Percentiles rank a stretch among this genome's conserved stretches.
phyloP scores from a whole-genome alignment of 1,140 invertebrate genomes.

The Lepidurus apus region DNA sequence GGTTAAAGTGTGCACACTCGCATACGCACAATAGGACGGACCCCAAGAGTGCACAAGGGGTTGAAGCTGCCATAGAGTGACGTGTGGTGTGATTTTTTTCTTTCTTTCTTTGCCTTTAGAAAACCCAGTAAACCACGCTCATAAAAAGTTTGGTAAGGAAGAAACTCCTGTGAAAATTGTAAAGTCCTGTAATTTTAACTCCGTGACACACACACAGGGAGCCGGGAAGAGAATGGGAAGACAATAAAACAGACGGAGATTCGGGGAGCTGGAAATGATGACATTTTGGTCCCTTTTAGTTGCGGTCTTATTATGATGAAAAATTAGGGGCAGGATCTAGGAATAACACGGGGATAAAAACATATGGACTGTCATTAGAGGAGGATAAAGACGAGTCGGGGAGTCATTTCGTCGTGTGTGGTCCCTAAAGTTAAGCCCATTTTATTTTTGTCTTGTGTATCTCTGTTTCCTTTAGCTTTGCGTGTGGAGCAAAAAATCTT shows the following conservation, averaged over 20 bases:
- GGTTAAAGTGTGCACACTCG: no score
- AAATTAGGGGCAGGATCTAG: background rate
- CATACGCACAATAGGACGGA: no score
- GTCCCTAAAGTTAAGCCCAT: background rate
- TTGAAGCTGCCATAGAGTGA: no score
- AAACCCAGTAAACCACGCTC: no score
- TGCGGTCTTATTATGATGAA: slow-evolving; percentile 22
- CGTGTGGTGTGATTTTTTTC: no score
- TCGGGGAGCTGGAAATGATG: slow-evolving; percentile 8
- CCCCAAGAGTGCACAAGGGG: no score
- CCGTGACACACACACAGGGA: background rate
- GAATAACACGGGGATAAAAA: background rate
- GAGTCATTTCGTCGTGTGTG: background rate
- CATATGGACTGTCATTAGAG: background rate
- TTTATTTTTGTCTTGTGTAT: background rate
- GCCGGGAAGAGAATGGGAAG: background rate
- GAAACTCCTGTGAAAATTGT: background rate
- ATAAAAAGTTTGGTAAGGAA: no score
- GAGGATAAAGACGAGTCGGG: background rate
- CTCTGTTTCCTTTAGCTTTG: background rate
- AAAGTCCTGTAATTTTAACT: background rate
- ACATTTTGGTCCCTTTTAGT: background rate
- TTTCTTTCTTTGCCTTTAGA: no score
- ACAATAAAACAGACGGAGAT: background rate
- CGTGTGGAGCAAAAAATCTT: background rate